Evolutionary conservation across 2,113 vertebrate species (phyloP).

Genomic region (Fulmarus glacialis): DNA sequence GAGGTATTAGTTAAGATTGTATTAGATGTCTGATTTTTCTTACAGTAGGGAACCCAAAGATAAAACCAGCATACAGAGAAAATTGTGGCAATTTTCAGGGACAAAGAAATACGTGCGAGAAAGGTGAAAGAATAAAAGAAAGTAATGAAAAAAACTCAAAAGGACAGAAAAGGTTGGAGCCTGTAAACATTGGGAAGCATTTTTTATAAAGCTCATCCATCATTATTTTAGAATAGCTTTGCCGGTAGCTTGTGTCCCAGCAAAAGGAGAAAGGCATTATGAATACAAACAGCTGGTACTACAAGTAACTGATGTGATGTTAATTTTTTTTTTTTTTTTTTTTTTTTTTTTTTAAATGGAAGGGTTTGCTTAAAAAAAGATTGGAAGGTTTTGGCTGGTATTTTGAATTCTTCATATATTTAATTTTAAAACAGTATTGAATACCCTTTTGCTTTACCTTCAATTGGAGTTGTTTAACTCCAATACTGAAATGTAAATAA

Average conservation of each 20-base stretch:
- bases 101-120: not conserved
- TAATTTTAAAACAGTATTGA: not conserved
- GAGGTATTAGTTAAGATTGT: not conserved
- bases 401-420: not conserved
- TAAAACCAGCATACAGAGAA: not conserved
- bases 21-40: not conserved
- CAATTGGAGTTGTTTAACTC: not conserved
- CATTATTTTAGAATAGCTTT: not conserved
- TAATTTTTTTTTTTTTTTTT: not conserved
- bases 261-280: not conserved
- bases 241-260: not conserved
- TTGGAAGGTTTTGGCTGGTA: not conserved
- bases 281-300: not conserved
- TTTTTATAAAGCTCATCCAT: not conserved
- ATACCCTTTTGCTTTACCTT: not conserved
- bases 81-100: not conserved
- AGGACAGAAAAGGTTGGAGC: not conserved
- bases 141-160: not conserved
- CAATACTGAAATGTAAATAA: not conserved
- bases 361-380: not conserved
- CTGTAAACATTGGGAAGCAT: not conserved
- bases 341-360: not conserved
- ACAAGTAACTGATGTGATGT: not conserved
- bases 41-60: not conserved
- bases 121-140: not conserved